phyloP scores from a whole-genome alignment of 2,888 invertebrate genomes.

The Harpagoxenus sublaevis region DNA sequence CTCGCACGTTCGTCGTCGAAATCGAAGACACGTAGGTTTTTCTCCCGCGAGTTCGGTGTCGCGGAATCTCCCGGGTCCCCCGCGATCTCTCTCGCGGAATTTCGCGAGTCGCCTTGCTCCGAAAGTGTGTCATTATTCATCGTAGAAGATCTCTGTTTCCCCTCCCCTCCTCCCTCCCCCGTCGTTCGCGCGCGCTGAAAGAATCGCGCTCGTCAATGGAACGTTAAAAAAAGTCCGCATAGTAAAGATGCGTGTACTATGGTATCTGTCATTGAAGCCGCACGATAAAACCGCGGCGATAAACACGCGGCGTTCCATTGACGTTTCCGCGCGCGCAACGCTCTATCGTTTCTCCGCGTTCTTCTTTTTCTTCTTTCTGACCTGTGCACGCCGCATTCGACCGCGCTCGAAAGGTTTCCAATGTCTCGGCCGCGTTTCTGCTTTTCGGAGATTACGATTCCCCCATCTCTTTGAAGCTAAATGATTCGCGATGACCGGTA shows the following conservation, averaged over 20 bases:
- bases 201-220: conserved; percentile 27
- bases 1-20: not conserved
- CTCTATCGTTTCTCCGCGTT: not conserved
- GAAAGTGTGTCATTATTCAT: conserved; percentile 1
- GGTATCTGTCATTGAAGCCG: conserved; percentile 59
- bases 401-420: not conserved
- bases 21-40: not conserved
- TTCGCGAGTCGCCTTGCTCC: not conserved
- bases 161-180: not conserved
- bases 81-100: not conserved
- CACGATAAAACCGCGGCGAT: conserved; percentile 52
- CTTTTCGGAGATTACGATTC: not conserved
- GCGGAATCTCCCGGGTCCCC: not conserved
- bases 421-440: conserved; percentile 1
- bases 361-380: not conserved
- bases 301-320: conserved; percentile 50
- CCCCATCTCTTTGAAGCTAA: not conserved
- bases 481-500: no score
- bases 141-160: not conserved
- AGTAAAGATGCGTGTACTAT: conserved; percentile 50
- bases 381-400: not conserved
- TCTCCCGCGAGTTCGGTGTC: not conserved
- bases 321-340: conserved; percentile 16
- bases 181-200: not conserved
- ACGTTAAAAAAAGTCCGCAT: conserved; percentile 24